Conservation (phyloP, 2,797 vertebrate species). For the Delichon dasypus region DNA sequence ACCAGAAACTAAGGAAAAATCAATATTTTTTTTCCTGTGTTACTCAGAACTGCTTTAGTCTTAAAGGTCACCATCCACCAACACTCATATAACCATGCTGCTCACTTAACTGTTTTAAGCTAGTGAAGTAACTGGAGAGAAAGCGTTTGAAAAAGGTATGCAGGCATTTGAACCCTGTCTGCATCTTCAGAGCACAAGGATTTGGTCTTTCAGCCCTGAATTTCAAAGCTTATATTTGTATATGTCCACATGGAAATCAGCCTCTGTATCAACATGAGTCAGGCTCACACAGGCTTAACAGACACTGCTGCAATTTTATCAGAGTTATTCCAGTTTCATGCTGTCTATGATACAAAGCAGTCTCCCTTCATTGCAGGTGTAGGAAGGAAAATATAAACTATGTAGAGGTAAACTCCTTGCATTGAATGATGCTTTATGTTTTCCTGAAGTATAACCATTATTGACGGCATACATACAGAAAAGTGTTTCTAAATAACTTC, state of each 20-base stretch:
- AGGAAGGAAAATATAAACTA: not conserved
- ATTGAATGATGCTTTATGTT: not conserved
- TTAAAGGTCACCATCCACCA: not conserved
- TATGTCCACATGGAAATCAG: not conserved
- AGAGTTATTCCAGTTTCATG: not conserved
- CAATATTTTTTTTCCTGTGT: not conserved
- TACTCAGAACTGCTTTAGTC: not conserved
- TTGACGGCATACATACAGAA: not conserved
- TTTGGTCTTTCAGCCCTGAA: not conserved
- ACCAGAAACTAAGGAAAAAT: not conserved
- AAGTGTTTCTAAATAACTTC: not conserved
- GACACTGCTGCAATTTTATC: not conserved
- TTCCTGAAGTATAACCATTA: not conserved
- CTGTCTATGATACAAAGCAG: not conserved
- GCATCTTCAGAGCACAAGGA: not conserved
- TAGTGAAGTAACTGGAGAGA: not conserved
- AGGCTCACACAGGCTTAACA: not conserved
- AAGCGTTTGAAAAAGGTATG: not conserved
- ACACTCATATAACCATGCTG: not conserved
- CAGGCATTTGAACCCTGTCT: not conserved
- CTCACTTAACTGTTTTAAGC: not conserved
- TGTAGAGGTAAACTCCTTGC: not conserved
- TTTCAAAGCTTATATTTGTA: not conserved
- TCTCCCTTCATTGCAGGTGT: not conserved
- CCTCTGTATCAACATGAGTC: not conserved